Conservation (phyloP, 2,888 invertebrate species). For the Rhingia rostrata region DNA sequence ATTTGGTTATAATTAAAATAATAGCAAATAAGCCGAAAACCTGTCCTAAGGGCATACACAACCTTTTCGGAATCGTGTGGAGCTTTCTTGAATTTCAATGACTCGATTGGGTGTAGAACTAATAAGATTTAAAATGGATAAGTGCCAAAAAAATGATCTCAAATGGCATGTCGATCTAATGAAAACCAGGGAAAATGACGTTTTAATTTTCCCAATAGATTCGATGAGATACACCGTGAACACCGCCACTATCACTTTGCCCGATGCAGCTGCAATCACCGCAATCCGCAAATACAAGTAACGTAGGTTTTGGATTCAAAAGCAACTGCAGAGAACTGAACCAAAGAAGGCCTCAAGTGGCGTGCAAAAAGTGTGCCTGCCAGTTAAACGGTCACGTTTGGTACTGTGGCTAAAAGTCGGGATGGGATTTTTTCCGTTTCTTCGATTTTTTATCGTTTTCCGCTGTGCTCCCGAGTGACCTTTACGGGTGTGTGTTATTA, state of each 20-base stretch:
- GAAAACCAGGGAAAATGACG: constrained; percentile 34
- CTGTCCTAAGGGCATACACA: constrained; percentile 47
- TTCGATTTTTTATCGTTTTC: not conserved
- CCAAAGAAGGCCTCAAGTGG: constrained; percentile 29
- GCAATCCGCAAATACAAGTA: no score
- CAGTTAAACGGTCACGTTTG: constrained; percentile 66
- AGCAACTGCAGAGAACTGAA: not conserved
- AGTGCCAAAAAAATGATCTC: no score
- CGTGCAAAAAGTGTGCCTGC: constrained; percentile 64
- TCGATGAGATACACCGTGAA: constrained; percentile 13
- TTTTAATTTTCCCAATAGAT: constrained; percentile 44
- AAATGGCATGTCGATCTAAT: not conserved
- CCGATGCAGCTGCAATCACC: no score
- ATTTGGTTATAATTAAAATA: constrained; percentile 38
- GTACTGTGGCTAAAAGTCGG: constrained; percentile 41
- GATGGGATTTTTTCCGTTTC: constrained; percentile 19
- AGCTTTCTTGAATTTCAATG: not conserved
- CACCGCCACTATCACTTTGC: constrained; percentile 4
- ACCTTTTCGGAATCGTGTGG: not conserved
- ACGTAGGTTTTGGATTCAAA: no score
- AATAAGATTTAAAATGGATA: no score
- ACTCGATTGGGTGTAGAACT: no score
- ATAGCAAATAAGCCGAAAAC: constrained; percentile 14
- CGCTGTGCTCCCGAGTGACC: constrained; percentile 42
- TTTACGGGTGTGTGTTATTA: constrained; percentile 53